Conservation (phyloP, 2,888 invertebrate genomes). For the Tryphoninae sp. region DNA sequence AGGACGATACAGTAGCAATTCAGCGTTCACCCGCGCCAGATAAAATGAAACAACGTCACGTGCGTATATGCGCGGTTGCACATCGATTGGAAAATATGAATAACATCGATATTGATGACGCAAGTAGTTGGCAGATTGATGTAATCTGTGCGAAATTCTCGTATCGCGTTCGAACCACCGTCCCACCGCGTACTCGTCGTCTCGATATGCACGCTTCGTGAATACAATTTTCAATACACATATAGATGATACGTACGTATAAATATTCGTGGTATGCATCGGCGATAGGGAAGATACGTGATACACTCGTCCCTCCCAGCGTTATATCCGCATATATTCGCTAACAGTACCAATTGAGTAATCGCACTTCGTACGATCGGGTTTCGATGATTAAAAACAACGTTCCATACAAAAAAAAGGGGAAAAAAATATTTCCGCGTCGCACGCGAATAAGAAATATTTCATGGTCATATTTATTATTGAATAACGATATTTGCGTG, state of each 20-base stretch:
- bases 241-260: slow-evolving; percentile 18
- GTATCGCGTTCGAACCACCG: slow-evolving; percentile 32
- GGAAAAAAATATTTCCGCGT: slow-evolving; percentile 11
- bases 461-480: slow-evolving; percentile 33
- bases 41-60: slow-evolving; percentile 42
- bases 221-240: slow-evolving; percentile 53
- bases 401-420: neutral
- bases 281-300: slow-evolving; percentile 27
- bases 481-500: slow-evolving; percentile 2
- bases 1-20: neutral
- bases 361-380: slow-evolving; percentile 40
- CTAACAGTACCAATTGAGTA: slow-evolving; percentile 42
- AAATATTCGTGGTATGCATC: neutral
- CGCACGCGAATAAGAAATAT: slow-evolving; percentile 34
- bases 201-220: slow-evolving; percentile 31
- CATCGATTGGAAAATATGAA: slow-evolving; percentile 45
- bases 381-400: slow-evolving; percentile 24
- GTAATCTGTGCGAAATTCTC: slow-evolving; percentile 55
- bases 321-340: neutral
- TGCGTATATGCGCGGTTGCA: neutral
- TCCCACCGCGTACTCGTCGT: slow-evolving; percentile 40
- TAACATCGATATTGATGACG: slow-evolving; percentile 60
- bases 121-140: slow-evolving; percentile 57
- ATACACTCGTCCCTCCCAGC: slow-evolving; percentile 21
- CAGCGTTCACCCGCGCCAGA: neutral